These are phyloP conservation scores for Cistogaster globosa DNA, from an alignment of 2,888 invertebrate species.

Conservation along the genomic window DNA sequence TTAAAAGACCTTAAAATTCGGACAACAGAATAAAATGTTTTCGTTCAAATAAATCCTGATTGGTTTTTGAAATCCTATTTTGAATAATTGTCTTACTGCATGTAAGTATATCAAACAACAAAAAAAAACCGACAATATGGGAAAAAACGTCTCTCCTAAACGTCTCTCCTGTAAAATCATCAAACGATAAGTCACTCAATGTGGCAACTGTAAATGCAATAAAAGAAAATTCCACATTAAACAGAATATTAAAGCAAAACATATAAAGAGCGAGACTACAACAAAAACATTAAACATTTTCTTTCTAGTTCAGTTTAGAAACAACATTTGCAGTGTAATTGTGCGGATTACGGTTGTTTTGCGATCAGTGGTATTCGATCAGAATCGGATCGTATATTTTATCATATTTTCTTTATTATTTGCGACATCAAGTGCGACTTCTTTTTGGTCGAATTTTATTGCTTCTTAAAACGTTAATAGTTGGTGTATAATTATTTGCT, in stretches of 20 bases:
- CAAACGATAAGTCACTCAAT: too few relatives aligned
- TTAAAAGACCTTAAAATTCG: too few relatives aligned
- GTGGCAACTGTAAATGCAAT: constrained; percentile 38
- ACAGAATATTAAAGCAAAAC: constrained; percentile 9
- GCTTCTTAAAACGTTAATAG: constrained; percentile 35
- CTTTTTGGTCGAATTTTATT: constrained; percentile 8
- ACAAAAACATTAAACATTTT: constrained; percentile 30
- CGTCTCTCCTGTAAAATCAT: too few relatives aligned
- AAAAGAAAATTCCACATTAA: constrained; percentile 67
- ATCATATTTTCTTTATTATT: constrained; percentile 14
- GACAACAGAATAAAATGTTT: too few relatives aligned
- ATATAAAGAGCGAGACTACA: constrained; percentile 24
- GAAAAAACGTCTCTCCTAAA: too few relatives aligned
- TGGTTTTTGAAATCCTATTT: too few relatives aligned
- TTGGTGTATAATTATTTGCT: constrained; percentile 62
- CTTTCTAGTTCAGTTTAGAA: constrained; percentile 65
- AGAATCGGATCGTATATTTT: background rate
- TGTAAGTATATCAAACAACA: too few relatives aligned
- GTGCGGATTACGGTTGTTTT: constrained; percentile 50
- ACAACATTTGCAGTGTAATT: constrained; percentile 66
- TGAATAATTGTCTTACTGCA: too few relatives aligned
- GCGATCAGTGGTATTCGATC: constrained; percentile 10
- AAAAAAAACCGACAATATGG: too few relatives aligned
- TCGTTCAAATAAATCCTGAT: too few relatives aligned
- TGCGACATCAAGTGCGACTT: constrained; percentile 34